Percentiles rank a stretch among this genome's conserved stretches.
Evolutionary conservation across 1,140 invertebrate species (phyloP).

Genomic region (Drosophila mayri): DNA sequence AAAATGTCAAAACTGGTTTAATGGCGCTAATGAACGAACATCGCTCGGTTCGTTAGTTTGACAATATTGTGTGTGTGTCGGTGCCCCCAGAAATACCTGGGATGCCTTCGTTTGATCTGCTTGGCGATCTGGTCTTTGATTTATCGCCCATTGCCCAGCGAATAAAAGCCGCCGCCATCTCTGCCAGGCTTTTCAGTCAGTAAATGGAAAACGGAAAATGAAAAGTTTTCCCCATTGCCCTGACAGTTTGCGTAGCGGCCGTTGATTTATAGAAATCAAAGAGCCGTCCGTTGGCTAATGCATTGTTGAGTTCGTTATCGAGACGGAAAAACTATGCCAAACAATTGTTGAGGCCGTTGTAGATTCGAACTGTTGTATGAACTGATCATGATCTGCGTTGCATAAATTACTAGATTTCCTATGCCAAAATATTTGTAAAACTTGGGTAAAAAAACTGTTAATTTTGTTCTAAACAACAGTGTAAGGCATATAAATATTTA

Average conservation of each 20-base stretch:
- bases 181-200: too few relatives aligned
- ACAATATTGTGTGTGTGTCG: slow-evolving; percentile 23
- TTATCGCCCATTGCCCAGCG: slow-evolving; percentile 57
- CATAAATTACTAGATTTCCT: neutral
- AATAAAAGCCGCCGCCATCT: slow-evolving; percentile 63
- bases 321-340: slow-evolving; percentile 9
- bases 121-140: slow-evolving; percentile 63
- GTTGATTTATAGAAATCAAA: slow-evolving; percentile 78
- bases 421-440: neutral
- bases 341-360: slow-evolving; percentile 13
- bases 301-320: slow-evolving; percentile 40
- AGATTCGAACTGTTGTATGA: slow-evolving; percentile 16
- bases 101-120: slow-evolving; percentile 61
- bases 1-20: slow-evolving; percentile 85
- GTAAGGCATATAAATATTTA: too few relatives aligned
- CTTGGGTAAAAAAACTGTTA: too few relatives aligned
- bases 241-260: slow-evolving; percentile 70
- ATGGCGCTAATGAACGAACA: slow-evolving; percentile 83
- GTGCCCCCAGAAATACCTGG: slow-evolving; percentile 34
- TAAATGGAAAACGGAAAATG: slow-evolving; percentile 50
- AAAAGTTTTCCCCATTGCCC: slow-evolving; percentile 61
- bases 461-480: too few relatives aligned
- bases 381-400: neutral
- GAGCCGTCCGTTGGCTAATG: slow-evolving; percentile 8
- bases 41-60: slow-evolving; percentile 50